Evolutionary conservation across 2,113 vertebrate genomes (phyloP).

Genomic region (Oncorhynchus masou): DNA sequence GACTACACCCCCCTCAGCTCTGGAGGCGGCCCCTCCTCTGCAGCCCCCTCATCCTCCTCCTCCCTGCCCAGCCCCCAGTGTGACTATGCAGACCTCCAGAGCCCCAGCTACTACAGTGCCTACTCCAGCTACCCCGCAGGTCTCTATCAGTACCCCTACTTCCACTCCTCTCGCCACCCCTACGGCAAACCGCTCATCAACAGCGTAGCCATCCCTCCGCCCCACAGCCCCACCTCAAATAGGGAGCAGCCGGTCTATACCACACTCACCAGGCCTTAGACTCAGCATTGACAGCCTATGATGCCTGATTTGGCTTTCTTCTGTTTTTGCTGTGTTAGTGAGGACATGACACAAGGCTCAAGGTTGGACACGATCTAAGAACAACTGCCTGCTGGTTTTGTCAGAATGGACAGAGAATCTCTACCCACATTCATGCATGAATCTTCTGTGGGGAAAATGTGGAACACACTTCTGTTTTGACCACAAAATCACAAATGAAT

Average conservation of each 20-base stretch:
- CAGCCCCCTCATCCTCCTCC: slow-evolving; percentile 44
- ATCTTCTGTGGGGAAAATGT: not conserved
- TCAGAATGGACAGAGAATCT: not conserved
- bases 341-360: not conserved
- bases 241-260: slow-evolving; percentile 91
- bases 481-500: too few species aligned
- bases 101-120: slow-evolving; percentile 79
- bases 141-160: slow-evolving; percentile 87
- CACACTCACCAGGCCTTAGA: slow-evolving; percentile 81
- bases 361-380: not conserved
- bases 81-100: slow-evolving; percentile 86
- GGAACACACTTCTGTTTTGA: not conserved
- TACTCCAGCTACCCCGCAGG: slow-evolving; percentile 80
- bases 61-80: slow-evolving; percentile 71
- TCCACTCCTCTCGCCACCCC: slow-evolving; percentile 82
- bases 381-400: slow-evolving; percentile 1
- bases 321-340: not conserved
- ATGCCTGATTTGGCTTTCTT: not conserved
- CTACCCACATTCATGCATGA: not conserved
- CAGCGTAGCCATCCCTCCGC: slow-evolving; percentile 78
- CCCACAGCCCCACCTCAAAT: slow-evolving; percentile 79
- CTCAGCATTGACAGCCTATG: not conserved
- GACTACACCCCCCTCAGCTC: slow-evolving; percentile 74
- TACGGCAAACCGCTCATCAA: slow-evolving; percentile 82
- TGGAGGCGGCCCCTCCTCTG: slow-evolving; percentile 66